A percentile compares a stretch with the other conserved stretches of the same genome.
Evolutionary conservation across 2,113 vertebrate genomes (phyloP).

Genomic region (Gymnogyps californianus): DNA sequence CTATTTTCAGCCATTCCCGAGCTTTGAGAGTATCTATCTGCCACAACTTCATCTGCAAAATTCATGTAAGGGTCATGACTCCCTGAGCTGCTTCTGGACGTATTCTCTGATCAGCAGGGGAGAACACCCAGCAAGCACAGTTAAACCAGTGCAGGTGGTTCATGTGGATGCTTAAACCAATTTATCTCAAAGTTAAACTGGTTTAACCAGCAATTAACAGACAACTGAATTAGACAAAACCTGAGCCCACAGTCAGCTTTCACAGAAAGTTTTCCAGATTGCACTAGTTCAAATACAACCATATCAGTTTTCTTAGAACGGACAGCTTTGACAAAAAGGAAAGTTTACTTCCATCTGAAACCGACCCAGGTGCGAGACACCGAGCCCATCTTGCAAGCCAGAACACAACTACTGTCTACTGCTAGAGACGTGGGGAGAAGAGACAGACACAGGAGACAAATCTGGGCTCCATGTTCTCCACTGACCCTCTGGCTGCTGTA

Average conservation of each 20-base stretch:
- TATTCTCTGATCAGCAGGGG: background rate
- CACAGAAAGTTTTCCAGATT: background rate
- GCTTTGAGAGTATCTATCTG: background rate
- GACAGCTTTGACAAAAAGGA: background rate
- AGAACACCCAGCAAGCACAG: background rate
- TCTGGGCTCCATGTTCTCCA: background rate
- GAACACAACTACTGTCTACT: background rate
- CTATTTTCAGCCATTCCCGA: background rate
- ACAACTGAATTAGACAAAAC: background rate
- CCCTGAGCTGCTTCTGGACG: slow-evolving; percentile 38
- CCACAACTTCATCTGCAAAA: background rate
- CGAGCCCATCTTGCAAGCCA: background rate
- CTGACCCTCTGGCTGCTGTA: background rate
- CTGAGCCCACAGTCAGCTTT: background rate
- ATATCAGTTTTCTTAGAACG: background rate
- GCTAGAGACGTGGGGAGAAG: background rate
- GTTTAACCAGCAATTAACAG: background rate
- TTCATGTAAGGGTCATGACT: background rate
- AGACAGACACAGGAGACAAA: background rate
- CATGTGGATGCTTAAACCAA: background rate
- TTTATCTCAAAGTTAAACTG: background rate
- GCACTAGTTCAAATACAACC: background rate
- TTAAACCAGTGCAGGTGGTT: background rate
- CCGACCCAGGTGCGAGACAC: accelerated
- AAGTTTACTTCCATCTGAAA: background rate